A percentile compares a stretch with the other conserved stretches of the same genome.
Conservation (phyloP, 2,797 vertebrate genomes). For the Paratrypauchen microcephalus region DNA sequence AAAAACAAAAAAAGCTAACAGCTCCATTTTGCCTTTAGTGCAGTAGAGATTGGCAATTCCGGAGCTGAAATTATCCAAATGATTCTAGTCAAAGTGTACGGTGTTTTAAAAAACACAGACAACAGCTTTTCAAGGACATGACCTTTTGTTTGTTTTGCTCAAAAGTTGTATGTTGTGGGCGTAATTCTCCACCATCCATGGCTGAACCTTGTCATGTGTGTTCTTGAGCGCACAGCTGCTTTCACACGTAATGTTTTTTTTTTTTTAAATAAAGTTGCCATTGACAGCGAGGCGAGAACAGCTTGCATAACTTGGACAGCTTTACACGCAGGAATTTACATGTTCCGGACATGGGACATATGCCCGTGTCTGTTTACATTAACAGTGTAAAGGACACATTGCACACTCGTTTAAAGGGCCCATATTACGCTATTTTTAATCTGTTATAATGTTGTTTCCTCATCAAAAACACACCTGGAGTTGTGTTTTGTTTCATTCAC, state of each 20-base stretch:
- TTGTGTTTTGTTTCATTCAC: no score
- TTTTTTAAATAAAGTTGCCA: conserved; percentile 33
- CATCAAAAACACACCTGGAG: no score
- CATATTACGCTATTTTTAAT: no score
- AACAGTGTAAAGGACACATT: background rate
- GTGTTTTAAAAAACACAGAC: conserved; percentile 42
- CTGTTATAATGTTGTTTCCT: no score
- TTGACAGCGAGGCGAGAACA: conserved; percentile 33
- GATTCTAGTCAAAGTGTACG: no score
- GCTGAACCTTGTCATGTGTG: conserved; percentile 55
- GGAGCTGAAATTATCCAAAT: no score
- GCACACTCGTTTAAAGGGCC: background rate
- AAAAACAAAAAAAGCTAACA: no score
- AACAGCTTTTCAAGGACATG: conserved; percentile 65
- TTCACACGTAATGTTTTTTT: conserved; percentile 4
- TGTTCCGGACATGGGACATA: conserved; percentile 42
- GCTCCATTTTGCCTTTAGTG: no score
- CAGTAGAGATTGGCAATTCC: no score
- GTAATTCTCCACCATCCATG: conserved; percentile 49
- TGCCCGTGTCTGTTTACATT: background rate
- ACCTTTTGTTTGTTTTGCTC: conserved; percentile 62
- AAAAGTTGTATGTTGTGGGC: conserved; percentile 54
- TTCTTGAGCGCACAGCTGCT: conserved; percentile 49
- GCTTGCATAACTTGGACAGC: conserved; percentile 65
- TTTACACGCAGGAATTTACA: conserved; percentile 72